Evolutionary conservation across 2,113 vertebrate genomes (phyloP).

Genomic region (Pelmatolapia mariae): DNA sequence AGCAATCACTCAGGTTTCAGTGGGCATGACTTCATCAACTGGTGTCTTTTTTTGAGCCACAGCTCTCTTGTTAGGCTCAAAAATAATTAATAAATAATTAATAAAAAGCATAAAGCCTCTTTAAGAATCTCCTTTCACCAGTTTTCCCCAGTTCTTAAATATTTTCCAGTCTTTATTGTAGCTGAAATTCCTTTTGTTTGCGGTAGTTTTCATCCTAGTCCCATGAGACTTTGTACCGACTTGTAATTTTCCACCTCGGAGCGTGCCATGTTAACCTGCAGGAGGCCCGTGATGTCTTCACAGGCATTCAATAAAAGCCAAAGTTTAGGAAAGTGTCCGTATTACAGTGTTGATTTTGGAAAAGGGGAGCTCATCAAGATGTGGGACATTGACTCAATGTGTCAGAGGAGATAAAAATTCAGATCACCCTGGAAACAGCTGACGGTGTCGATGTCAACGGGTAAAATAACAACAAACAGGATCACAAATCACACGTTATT

Average conservation of each 20-base stretch:
- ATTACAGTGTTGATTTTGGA: not conserved
- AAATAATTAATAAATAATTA: too few relatives aligned
- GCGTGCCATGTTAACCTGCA: not conserved
- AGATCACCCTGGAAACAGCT: not conserved
- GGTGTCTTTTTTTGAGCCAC: not conserved
- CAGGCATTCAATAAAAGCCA: not conserved
- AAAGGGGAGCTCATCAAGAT: not conserved
- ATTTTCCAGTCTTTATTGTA: not conserved
- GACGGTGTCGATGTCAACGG: not conserved
- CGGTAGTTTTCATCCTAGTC: not conserved
- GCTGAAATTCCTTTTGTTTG: not conserved
- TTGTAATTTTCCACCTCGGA: not conserved
- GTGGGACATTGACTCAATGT: not conserved
- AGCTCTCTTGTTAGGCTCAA: not conserved
- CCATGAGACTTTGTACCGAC: not conserved
- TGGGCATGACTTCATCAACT: not conserved
- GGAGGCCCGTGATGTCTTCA: not conserved
- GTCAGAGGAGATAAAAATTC: not conserved
- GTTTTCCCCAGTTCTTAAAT: not conserved
- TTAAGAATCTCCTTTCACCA: not conserved
- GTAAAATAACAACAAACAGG: not conserved
- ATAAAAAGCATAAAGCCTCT: not conserved
- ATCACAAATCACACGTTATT: not conserved
- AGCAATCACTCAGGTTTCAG: not conserved
- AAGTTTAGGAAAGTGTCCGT: not conserved